Percentiles rank a stretch among this genome's conserved stretches.
These are phyloP conservation scores for Epirrhoe alternata DNA, from an alignment of 2,888 invertebrate genomes.

Conservation along the genomic window DNA sequence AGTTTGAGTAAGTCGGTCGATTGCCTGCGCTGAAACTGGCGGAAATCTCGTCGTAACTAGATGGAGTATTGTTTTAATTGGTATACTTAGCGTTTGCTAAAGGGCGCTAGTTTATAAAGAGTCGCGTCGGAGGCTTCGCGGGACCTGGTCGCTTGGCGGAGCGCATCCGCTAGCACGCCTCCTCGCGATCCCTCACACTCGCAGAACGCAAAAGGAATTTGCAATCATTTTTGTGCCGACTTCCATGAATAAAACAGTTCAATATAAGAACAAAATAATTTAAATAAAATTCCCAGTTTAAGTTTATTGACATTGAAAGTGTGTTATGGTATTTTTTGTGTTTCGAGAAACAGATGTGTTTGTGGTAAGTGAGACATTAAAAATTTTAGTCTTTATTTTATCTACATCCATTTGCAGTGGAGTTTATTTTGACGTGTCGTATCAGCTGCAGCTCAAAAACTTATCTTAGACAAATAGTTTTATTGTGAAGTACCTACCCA, in stretches of 20 bases:
- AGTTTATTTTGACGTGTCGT: slow-evolving; percentile 11
- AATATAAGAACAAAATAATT: neutral
- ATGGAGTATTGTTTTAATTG: slow-evolving; percentile 71
- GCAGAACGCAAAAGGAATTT: neutral
- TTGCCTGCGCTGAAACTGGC: slow-evolving; percentile 63
- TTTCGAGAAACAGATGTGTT: slow-evolving; percentile 12
- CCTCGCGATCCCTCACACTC: neutral
- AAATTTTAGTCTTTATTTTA: slow-evolving; percentile 4
- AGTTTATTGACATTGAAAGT: slow-evolving; percentile 6
- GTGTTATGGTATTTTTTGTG: slow-evolving; percentile 11
- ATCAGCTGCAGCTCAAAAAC: slow-evolving; percentile 14
- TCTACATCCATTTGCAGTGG: slow-evolving; percentile 9
- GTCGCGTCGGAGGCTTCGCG: slow-evolving; percentile 61
- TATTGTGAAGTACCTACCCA: neutral
- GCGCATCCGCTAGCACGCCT: slow-evolving; percentile 58
- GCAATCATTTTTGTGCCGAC: slow-evolving; percentile 3
- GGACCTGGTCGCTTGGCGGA: slow-evolving; percentile 55
- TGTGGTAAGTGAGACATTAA: slow-evolving; percentile 10
- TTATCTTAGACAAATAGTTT: slow-evolving; percentile 14
- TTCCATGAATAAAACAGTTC: neutral
- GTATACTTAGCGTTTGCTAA: slow-evolving; percentile 53
- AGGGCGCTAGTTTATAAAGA: slow-evolving; percentile 73
- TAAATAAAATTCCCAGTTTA: neutral
- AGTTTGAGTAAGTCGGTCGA: slow-evolving; percentile 17
- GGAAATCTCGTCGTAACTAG: slow-evolving; percentile 78